Conservation (phyloP, 2,888 invertebrate genomes). For the Microchrysa polita region DNA sequence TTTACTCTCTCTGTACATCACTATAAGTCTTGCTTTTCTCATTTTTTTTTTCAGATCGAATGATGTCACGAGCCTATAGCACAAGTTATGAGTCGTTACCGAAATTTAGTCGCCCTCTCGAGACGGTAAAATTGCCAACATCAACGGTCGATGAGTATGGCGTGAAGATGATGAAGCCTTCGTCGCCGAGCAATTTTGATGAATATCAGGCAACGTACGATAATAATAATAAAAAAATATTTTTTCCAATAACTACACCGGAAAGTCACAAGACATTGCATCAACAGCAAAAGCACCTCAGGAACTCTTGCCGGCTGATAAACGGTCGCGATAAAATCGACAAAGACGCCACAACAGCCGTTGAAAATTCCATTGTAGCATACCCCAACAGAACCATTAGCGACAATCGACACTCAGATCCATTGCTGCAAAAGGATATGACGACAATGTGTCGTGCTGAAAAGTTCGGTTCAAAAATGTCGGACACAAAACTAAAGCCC, state of each 20-base stretch:
- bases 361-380: slow-evolving; percentile 14
- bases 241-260: not conserved
- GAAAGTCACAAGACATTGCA: not conserved
- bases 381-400: not conserved
- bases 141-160: slow-evolving; percentile 1
- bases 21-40: not conserved
- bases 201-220: not conserved
- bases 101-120: slow-evolving; percentile 54
- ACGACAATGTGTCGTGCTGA: not conserved
- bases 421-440: slow-evolving; percentile 48
- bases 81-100: slow-evolving; percentile 56
- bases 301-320: slow-evolving; percentile 5
- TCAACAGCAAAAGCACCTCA: not conserved
- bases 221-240: slow-evolving; percentile 27
- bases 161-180: slow-evolving; percentile 10
- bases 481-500: slow-evolving; percentile 9
- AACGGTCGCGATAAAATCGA: slow-evolving; percentile 15
- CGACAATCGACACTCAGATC: slow-evolving; percentile 11
- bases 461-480: not conserved
- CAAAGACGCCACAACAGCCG: slow-evolving; percentile 1
- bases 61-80: slow-evolving; percentile 34
- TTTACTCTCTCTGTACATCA: no score
- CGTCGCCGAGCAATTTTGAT: slow-evolving; percentile 5
- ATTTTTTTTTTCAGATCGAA: slow-evolving; percentile 32
- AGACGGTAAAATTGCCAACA: slow-evolving; percentile 53